These are phyloP conservation scores for Coryphaenoides rupestris DNA, from an alignment of 2,113 vertebrate genomes.

Conservation along the genomic window DNA sequence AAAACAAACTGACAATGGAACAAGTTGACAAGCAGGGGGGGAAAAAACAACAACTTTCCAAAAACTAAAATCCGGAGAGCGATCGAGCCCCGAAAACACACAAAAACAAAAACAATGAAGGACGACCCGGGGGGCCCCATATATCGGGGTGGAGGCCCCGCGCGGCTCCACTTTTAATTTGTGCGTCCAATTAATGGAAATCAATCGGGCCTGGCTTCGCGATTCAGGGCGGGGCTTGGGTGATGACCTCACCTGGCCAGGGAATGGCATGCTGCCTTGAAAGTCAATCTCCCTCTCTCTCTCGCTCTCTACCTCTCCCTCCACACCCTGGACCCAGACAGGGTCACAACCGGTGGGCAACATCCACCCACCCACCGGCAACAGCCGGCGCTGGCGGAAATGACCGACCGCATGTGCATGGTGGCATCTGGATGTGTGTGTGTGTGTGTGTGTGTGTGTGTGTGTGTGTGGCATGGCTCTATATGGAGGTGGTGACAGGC, in stretches of 20 bases:
- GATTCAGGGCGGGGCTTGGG: constrained; percentile 52
- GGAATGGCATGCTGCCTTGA: constrained; percentile 37
- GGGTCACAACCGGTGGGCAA: constrained; percentile 23
- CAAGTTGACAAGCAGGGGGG: neutral
- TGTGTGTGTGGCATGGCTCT: constrained; percentile 37
- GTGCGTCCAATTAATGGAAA: constrained; percentile 69
- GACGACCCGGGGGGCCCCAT: constrained; percentile 13
- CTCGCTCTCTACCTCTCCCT: too few species aligned
- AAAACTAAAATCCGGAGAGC: neutral
- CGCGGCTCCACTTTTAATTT: constrained; percentile 45
- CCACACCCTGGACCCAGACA: neutral
- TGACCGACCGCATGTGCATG: neutral
- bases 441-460: constrained; percentile 2
- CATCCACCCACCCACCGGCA: neutral
- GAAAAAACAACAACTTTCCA: neutral
- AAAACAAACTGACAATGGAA: neutral
- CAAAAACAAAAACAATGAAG: constrained; percentile 16
- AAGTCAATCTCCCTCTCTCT: constrained; percentile 39
- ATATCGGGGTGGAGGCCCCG: constrained; percentile 14
- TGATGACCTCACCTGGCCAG: constrained; percentile 48
- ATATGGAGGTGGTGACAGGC: constrained; percentile 40
- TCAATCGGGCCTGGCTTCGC: constrained; percentile 54
- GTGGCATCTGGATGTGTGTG: neutral
- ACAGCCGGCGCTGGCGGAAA: neutral
- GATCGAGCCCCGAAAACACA: neutral